phyloP scores from a whole-genome alignment of 2,797 vertebrate species.

The Mus minutoides region DNA sequence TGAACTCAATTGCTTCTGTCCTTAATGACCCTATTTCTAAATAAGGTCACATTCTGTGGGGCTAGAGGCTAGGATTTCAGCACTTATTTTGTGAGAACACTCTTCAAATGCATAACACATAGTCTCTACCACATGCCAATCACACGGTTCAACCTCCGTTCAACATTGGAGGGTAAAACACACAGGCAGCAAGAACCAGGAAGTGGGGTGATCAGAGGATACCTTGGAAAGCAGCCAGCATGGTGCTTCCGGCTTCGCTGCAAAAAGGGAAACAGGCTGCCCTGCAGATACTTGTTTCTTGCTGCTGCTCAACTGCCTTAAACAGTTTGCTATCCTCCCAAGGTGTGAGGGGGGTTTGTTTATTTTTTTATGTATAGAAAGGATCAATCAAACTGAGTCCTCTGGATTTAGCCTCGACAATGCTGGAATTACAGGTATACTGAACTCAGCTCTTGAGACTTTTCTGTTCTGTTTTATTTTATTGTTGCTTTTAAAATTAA shows the following conservation, averaged over 20 bases:
- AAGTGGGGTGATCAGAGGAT: background rate
- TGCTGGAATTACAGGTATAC: background rate
- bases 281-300: background rate
- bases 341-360: background rate
- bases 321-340: background rate
- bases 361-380: background rate
- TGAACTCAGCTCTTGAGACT: background rate
- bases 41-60: background rate
- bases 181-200: background rate
- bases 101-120: background rate
- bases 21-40: background rate
- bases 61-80: background rate
- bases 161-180: background rate
- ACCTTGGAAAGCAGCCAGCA: background rate
- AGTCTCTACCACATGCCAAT: background rate
- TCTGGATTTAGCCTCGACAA: background rate
- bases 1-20: background rate
- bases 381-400: background rate
- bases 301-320: background rate
- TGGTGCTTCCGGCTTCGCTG: background rate
- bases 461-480: background rate
- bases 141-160: background rate
- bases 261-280: background rate
- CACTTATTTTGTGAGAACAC: background rate
- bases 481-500: background rate